These are phyloP conservation scores for Protonibea diacanthus DNA, from an alignment of 2,797 vertebrate species.

Conservation along the genomic window DNA sequence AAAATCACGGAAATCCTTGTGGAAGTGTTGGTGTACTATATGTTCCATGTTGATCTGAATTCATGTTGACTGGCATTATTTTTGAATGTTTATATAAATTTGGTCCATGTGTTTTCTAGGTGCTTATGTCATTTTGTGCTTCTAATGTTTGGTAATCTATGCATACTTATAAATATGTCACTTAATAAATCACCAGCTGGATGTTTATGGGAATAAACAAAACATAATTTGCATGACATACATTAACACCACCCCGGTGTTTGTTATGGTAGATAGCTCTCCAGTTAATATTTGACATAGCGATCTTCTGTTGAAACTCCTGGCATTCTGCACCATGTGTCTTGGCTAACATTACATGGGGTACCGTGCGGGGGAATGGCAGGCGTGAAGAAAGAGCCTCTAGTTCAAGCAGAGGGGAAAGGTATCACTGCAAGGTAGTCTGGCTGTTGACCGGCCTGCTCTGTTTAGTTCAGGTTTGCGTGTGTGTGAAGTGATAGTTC, in stretches of 20 bases:
- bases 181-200: not conserved
- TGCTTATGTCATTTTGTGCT: not conserved
- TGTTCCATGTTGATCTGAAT: not conserved
- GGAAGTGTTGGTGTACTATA: not conserved
- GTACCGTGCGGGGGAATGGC: constrained; percentile 51
- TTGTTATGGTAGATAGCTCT: constrained; percentile 25
- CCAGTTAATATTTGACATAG: constrained; percentile 56
- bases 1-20: not conserved
- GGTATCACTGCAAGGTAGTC: constrained; percentile 74
- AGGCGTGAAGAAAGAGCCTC: constrained; percentile 74
- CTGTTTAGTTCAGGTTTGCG: constrained; percentile 70
- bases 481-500: constrained; percentile 82
- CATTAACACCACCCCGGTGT: not conserved
- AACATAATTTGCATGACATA: constrained; percentile 13
- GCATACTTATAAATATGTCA: constrained; percentile 10
- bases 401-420: constrained; percentile 82
- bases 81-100: not conserved
- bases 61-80: not conserved
- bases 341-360: constrained; percentile 60
- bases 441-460: constrained; percentile 64
- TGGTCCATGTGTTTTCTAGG: not conserved
- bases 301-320: constrained; percentile 51
- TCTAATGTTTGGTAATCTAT: not conserved
- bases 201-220: constrained; percentile 1
- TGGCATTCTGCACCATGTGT: constrained; percentile 45